These are phyloP conservation scores for Rhagologus leucostigma DNA, from an alignment of 2,113 vertebrate species.

Conservation along the genomic window DNA sequence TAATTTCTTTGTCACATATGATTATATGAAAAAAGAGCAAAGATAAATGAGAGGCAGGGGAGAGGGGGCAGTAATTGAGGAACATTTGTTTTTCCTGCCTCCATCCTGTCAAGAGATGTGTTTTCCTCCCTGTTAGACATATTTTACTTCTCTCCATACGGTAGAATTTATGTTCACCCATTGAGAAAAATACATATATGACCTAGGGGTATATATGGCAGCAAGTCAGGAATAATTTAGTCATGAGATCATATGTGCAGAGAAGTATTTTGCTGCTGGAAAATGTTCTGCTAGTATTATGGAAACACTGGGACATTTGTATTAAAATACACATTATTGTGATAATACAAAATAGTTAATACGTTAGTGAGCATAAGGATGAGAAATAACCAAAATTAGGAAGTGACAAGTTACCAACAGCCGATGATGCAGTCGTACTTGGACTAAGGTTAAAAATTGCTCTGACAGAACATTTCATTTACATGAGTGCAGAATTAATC, in stretches of 20 bases:
- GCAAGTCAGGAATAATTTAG: conserved; percentile 19
- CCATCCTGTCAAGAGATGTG: background rate
- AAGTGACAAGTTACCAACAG: background rate
- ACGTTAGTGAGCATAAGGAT: background rate
- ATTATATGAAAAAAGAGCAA: background rate
- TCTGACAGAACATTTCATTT: conserved; percentile 13
- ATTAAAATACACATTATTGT: background rate
- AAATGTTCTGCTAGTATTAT: background rate
- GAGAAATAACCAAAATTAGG: background rate
- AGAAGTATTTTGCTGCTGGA: background rate
- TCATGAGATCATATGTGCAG: conserved; percentile 17
- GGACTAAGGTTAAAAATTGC: background rate
- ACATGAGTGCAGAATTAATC: conserved; percentile 3
- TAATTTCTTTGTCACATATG: background rate
- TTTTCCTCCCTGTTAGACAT: background rate
- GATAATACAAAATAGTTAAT: background rate
- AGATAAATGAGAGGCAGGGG: background rate
- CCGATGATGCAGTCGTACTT: background rate
- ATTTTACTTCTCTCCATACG: background rate
- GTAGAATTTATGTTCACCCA: background rate
- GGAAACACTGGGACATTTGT: background rate
- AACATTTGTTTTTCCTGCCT: background rate
- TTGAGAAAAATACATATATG: conserved; percentile 2
- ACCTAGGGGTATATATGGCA: background rate
- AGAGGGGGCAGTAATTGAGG: background rate